Evolutionary conservation across 2,888 invertebrate species (phyloP).

Genomic region (Eledona agricola): DNA sequence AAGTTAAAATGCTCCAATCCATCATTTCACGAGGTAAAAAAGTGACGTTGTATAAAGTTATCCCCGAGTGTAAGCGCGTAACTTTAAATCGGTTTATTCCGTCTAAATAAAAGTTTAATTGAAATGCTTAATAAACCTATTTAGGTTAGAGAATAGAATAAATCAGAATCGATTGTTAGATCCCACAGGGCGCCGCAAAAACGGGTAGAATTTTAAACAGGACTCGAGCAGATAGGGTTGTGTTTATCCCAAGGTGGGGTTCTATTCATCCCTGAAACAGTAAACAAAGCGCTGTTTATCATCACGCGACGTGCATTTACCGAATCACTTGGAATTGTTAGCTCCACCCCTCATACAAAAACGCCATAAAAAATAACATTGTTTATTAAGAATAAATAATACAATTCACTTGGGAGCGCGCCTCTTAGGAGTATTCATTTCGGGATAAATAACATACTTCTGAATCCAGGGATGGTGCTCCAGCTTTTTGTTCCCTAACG

Average conservation of each 20-base stretch:
- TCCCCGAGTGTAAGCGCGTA: neutral
- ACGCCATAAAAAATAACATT: too few relatives aligned
- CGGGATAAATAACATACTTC: slow-evolving; percentile 44
- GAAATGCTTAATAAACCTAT: too few relatives aligned
- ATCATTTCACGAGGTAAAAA: neutral
- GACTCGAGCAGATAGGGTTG: slow-evolving; percentile 28
- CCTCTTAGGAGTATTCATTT: slow-evolving; percentile 35
- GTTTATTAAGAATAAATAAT: too few relatives aligned
- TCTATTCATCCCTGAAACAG: slow-evolving; percentile 29
- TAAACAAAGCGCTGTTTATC: slow-evolving; percentile 40
- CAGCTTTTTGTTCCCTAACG: slow-evolving; percentile 43
- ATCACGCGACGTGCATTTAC: slow-evolving; percentile 34
- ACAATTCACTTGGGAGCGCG: too few relatives aligned
- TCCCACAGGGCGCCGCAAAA: slow-evolving; percentile 32
- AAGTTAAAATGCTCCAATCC: slow-evolving; percentile 8
- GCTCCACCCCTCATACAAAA: too few relatives aligned
- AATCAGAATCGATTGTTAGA: slow-evolving; percentile 29
- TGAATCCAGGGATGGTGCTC: slow-evolving; percentile 42
- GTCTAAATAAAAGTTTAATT: too few relatives aligned
- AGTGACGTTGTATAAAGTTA: neutral
- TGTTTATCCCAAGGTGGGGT: slow-evolving; percentile 29
- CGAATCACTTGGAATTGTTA: slow-evolving; percentile 3
- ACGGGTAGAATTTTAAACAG: slow-evolving; percentile 37
- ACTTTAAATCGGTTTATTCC: too few relatives aligned
- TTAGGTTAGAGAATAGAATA: slow-evolving; percentile 8